These are phyloP conservation scores for Nematostella vectensis DNA, from an alignment of 92 coral and sea anemone genomes.

Conservation along the genomic window DNA sequence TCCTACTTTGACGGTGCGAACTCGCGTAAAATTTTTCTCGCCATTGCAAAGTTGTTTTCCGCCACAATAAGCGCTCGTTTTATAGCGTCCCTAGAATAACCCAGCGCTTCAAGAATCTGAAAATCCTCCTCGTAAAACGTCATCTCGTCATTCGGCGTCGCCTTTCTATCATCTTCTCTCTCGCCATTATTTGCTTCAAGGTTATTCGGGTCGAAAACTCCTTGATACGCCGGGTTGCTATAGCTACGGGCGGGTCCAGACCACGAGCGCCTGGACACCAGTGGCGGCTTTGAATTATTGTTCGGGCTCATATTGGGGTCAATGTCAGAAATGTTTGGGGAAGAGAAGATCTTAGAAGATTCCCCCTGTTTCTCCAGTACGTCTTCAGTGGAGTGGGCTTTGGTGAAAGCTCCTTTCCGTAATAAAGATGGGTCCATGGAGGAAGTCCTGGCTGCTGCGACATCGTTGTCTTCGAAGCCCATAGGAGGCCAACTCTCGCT, in stretches of 20 bases:
- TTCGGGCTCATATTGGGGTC: slow-evolving; percentile 6
- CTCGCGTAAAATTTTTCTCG: slow-evolving; percentile 90
- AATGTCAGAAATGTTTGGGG: slow-evolving; percentile 22
- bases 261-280: slow-evolving; percentile 58
- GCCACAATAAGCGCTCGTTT: slow-evolving; percentile 94
- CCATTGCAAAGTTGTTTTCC: slow-evolving; percentile 98
- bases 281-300: slow-evolving; percentile 24
- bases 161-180: slow-evolving; percentile 21
- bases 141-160: slow-evolving; percentile 44
- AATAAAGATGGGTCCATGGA: slow-evolving; percentile 5
- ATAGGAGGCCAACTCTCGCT: slow-evolving; percentile 25
- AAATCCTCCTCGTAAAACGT: slow-evolving; percentile 97
- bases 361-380: slow-evolving; percentile 26
- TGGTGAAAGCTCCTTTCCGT: slow-evolving; percentile 20
- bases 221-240: slow-evolving; percentile 83
- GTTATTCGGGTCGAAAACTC: slow-evolving; percentile 51
- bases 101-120: slow-evolving; percentile 89
- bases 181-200: slow-evolving; percentile 39
- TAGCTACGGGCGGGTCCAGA: slow-evolving; percentile 68
- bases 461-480: background rate
- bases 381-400: slow-evolving; percentile 54
- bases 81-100: slow-evolving; percentile 86
- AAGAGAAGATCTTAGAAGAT: slow-evolving; percentile 11
- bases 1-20: slow-evolving; percentile 51
- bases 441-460: background rate